phyloP scores from a whole-genome alignment of 2,888 invertebrate species.

The Acanthosepion lycidas region DNA sequence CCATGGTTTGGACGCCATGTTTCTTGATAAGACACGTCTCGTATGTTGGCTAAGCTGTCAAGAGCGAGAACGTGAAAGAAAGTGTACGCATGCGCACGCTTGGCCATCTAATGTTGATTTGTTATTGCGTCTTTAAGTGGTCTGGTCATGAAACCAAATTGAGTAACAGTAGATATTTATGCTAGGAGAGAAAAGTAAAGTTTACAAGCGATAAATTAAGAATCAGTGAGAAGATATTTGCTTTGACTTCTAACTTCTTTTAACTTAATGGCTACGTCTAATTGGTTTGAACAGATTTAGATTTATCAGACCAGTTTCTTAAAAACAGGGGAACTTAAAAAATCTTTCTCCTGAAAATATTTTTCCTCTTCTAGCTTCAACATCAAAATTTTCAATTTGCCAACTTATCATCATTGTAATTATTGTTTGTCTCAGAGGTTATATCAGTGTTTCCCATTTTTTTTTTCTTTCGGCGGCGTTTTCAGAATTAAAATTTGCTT shows the following conservation, averaged over 20 bases:
- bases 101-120: neutral
- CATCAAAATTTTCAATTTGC: no score
- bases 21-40: conserved; percentile 22
- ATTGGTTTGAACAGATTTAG: neutral
- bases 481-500: no score
- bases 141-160: neutral
- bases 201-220: neutral
- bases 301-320: neutral
- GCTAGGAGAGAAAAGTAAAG: neutral
- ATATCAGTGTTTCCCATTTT: no score
- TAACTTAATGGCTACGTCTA: neutral
- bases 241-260: neutral
- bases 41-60: neutral
- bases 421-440: no score
- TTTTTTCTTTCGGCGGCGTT: no score
- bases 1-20: neutral
- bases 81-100: neutral
- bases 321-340: no score
- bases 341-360: no score
- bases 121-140: neutral
- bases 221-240: neutral
- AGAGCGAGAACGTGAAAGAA: neutral
- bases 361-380: no score
- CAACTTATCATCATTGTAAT: no score
- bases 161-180: neutral